phyloP scores from a whole-genome alignment of 2,888 invertebrate genomes.

The Strigamia transsilvanica region DNA sequence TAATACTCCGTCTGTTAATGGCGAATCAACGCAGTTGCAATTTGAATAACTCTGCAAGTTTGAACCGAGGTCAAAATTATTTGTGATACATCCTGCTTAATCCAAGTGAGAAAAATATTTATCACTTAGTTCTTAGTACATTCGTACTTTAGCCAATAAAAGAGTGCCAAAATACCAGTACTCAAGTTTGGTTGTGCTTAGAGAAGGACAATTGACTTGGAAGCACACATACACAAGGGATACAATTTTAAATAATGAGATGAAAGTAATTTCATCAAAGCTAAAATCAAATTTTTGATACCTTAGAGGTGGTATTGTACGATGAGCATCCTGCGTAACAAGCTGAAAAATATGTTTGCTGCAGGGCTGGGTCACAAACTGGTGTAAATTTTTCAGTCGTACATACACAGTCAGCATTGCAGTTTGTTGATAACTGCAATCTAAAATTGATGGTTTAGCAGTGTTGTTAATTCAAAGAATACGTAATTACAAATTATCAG shows the following conservation, averaged over 20 bases:
- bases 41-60: slow-evolving; percentile 23
- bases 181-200: too few species aligned
- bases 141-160: too few species aligned
- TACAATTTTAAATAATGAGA: too few species aligned
- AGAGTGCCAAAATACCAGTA: too few species aligned
- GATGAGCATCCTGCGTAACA: slow-evolving; percentile 55
- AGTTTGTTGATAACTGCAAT: slow-evolving; percentile 1
- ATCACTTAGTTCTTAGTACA: too few species aligned
- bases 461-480: too few species aligned
- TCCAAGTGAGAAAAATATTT: too few species aligned
- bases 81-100: too few species aligned
- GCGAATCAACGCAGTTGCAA: not conserved
- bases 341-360: slow-evolving; percentile 54
- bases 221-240: too few species aligned
- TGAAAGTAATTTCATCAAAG: too few species aligned
- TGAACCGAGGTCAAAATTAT: too few species aligned
- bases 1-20: not conserved
- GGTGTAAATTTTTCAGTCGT: slow-evolving; percentile 36
- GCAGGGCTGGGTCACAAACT: not conserved
- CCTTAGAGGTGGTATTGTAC: slow-evolving; percentile 5
- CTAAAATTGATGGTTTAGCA: not conserved
- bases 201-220: too few species aligned
- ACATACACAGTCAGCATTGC: slow-evolving; percentile 35
- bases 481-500: slow-evolving; percentile 6
- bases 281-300: not conserved